phyloP scores from a whole-genome alignment of 2,888 invertebrate species.

The Branchellion lobata region DNA sequence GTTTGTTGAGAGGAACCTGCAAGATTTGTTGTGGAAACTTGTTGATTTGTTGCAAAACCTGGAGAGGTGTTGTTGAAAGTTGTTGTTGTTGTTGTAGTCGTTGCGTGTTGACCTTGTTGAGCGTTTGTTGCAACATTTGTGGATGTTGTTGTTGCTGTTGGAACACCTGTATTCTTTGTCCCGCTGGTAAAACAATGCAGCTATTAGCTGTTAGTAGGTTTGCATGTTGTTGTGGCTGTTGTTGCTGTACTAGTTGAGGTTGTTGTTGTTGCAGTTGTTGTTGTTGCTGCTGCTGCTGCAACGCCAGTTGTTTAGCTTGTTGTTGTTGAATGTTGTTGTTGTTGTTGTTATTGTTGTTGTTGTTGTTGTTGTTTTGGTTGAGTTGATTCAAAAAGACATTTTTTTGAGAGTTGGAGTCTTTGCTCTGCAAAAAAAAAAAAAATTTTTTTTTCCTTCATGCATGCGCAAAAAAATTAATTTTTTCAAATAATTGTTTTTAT shows the following conservation, averaged over 20 bases:
- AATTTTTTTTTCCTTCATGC: too few species aligned
- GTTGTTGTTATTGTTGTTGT: slow-evolving; percentile 12
- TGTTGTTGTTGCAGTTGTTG: slow-evolving; percentile 11
- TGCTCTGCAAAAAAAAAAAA: too few species aligned
- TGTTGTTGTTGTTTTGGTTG: not conserved
- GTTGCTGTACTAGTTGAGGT: not conserved
- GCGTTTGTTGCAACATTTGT: slow-evolving; percentile 15
- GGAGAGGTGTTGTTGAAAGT: not conserved
- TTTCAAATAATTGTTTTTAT: too few species aligned
- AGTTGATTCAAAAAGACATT: slow-evolving; percentile 7
- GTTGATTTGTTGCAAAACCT: slow-evolving; percentile 33
- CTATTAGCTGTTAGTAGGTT: not conserved
- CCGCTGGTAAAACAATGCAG: not conserved
- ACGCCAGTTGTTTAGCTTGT: not conserved
- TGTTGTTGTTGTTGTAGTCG: slow-evolving; percentile 21
- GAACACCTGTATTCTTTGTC: not conserved
- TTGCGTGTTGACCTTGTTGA: slow-evolving; percentile 17
- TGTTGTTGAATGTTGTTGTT: not conserved
- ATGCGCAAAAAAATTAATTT: too few species aligned
- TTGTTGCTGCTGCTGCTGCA: not conserved
- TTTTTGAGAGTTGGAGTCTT: not conserved
- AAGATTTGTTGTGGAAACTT: slow-evolving; percentile 36
- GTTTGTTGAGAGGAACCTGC: not conserved
- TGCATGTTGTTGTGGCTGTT: not conserved
- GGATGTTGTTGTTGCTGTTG: slow-evolving; percentile 24